Evolutionary conservation across 2,888 invertebrate species (phyloP), one percentile per base, ranked within the genome.

Genomic region (Eupithecia exiguata): DNA sequence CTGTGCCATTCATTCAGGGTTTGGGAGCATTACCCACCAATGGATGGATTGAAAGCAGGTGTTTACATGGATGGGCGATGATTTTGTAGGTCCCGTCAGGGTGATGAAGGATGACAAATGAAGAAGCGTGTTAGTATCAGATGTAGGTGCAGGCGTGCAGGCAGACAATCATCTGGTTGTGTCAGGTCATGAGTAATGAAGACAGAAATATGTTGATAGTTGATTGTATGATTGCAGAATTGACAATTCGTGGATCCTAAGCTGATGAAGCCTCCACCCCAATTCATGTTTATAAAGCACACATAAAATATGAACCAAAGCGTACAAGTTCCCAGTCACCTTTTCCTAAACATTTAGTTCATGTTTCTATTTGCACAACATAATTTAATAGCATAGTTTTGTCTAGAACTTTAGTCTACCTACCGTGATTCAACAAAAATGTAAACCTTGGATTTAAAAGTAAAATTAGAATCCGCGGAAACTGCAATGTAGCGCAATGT

Each of bases 1-100:
- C 73, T 66, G 58, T 58, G 21, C 70, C 78, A 68, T 77, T 77
- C 78, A 75, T 76, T 68, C 74, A 18, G 18, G 63, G 21, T 35
- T 38, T 65, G 38, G 36, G 10, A 30, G n/a, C 10, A 10, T 0
- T 35, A 4, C 21, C 63, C 18, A 35, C 35, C 63, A 18, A 35
- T 61, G 25, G 61, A n/a, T 61, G 30, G 30, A 12, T 53, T 53
- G 53, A 7, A 53, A 53, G 53, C 53, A 21, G 4, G 21, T 21
- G 10, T n/a, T 21, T 53, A 21, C 21, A 53, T 5, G 21, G 21
- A 53, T 25, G 14, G 5, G 25, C 5, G 58, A 58, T 58, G 25
- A 58, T 25, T 49, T 58, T 21, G 25, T 9, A 58, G 58, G 21
- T 25, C 58, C 21, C 53, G 12, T 14, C 53, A 53, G 4, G 2